Evolutionary conservation across 2,888 invertebrate species (phyloP), one percentile per base, ranked within the genome.

Genomic region (Lycocerus yunnanus): DNA sequence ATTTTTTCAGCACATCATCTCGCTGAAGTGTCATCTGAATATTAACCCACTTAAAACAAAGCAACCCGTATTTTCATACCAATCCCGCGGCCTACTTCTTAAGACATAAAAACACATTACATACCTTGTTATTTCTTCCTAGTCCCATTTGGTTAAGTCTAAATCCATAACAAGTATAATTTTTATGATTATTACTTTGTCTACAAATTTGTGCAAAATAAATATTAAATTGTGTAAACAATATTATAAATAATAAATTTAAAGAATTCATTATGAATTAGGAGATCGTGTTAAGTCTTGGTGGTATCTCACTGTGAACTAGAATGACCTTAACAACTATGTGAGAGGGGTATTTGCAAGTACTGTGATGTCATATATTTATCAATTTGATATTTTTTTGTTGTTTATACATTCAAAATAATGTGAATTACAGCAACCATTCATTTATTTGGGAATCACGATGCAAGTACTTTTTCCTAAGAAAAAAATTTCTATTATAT

Each of bases 91-190:
- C 21, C 1, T 21, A 8, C 9, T 21, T 9, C 9, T 21, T 21
- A 8, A 8, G 1, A 8, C 1, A 21, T 21, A n/a, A n/a, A 58
- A 58, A 43, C 18, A 18, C 27, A 13, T 13, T 10, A 68, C 68
- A 20, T 71, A 75, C 75, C 59, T 66, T 27, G n/a, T 66, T 69
- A 8, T 3, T 18, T n/a, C 16, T 68, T n/a, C 72, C 61, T 66
- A 66, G 14, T 1, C 18, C 11, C 10, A 69, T 15, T 61, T 75
- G 63, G 2, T 60, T 68, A n/a, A 75, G 66, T 2, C 61, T 68
- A 69, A 75, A 68, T 3, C 75, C 75, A 11, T 24, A 14, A 21
- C 75, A 75, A 1, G 75, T 72, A 18, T 75, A 71, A 43, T 68
- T 75, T 69, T 69, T 60, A 18, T 74, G 71, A 20, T 74, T 58